Evolutionary conservation across 2,113 vertebrate species (phyloP), one percentile per base, ranked within the genome.

Genomic region (Agapornis roseicollis): DNA sequence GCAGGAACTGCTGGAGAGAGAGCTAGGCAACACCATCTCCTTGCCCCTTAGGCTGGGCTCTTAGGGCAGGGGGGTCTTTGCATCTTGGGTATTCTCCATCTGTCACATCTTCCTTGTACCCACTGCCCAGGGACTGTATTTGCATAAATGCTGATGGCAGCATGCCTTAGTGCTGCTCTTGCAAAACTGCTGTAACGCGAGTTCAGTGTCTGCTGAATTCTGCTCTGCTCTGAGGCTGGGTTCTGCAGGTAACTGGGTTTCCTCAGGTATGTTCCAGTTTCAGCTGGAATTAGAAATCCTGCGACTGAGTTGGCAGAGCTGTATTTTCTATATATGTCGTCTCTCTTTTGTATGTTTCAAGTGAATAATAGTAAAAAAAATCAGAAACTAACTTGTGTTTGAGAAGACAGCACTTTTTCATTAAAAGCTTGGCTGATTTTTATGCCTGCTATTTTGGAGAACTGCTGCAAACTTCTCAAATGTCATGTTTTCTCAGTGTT

Each of bases 41-140:
- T 0, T 63, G 31, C 11, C 17, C 6, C 7, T 29, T 20, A 20
- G 50, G 46, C 55, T 0, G 0, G 17, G 11, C 64, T 69, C 24
- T 22, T 49, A 11, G 20, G 68, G 11, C 49, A 39, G 17, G 28
- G 19, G 1, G 5, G 25, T 31, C 41, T 39, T n/a, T 49, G 27
- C 22, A 35, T 66, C 49, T 76, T 2, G 0, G 50, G 17, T 80
- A 0, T n/a, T 65, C 53, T 44, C 47, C 1, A 1, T 73, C 68
- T 89, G 61, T 55, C 1, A 7, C 42, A 9, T n/a, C 70, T 69
- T 65, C 25, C 24, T 44, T 28, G n/a, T 27, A 7, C 46, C 49
- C 31, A 2, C 23, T 64, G 80, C 78, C 65, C 0, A 1, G 22
- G 41, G 42, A 11, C 35, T 71, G 1, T 5, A 4, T 71, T 42